A percentile compares a stretch with the other conserved stretches of the same genome.
Evolutionary conservation across 2,888 invertebrate genomes (phyloP).

Genomic region (Noctua janthe): DNA sequence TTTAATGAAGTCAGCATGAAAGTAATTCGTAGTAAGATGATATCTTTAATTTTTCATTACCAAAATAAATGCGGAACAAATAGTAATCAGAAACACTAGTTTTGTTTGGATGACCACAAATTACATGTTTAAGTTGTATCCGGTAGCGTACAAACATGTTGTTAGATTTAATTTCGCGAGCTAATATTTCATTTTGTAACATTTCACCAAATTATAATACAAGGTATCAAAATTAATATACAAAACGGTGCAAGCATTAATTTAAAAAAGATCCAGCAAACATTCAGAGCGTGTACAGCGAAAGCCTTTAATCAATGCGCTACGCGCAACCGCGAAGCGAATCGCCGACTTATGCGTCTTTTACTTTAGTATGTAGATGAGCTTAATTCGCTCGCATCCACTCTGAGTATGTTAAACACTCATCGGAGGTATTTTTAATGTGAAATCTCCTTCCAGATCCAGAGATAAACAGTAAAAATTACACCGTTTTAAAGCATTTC

Average conservation of each 20-base stretch:
- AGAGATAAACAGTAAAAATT: constrained; percentile 86
- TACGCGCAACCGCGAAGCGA: constrained; percentile 74
- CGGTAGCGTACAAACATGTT: constrained; percentile 53
- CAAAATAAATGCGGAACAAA: constrained; percentile 62
- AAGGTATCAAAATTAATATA: constrained; percentile 74
- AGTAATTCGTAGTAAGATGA: constrained; percentile 62
- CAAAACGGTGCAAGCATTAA: constrained; percentile 73
- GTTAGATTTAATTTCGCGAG: constrained; percentile 64
- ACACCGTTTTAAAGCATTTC: constrained; percentile 86
- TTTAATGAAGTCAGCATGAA: constrained; percentile 65
- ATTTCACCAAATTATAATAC: constrained; percentile 73
- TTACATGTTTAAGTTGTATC: constrained; percentile 57
- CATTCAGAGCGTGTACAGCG: constrained; percentile 78
- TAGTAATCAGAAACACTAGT: constrained; percentile 67
- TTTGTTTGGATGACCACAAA: constrained; percentile 67
- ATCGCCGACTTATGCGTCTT: constrained; percentile 73
- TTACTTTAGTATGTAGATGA: constrained; percentile 77
- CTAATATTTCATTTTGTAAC: constrained; percentile 59
- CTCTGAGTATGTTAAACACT: constrained; percentile 77
- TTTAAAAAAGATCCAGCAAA: constrained; percentile 70
- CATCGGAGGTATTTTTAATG: constrained; percentile 82
- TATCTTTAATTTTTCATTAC: constrained; percentile 65
- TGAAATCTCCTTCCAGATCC: constrained; percentile 81
- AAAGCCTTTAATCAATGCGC: constrained; percentile 79
- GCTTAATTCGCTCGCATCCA: constrained; percentile 76